Conservation (phyloP, 2,797 vertebrate genomes). For the Acanthurus lineatus region DNA sequence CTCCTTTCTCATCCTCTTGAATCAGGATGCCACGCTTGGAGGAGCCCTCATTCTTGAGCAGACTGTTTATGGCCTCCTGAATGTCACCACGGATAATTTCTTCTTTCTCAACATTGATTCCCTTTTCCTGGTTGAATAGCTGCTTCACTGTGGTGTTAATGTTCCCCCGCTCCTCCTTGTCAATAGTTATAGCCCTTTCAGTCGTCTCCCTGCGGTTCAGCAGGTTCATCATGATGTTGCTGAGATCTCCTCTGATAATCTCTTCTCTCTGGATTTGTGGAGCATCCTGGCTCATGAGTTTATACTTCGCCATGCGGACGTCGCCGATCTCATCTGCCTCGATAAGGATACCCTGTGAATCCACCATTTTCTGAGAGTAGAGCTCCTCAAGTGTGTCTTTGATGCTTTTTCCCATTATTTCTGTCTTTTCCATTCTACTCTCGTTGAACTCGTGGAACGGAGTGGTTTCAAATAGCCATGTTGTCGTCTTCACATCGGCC, state of each 20-base stretch:
- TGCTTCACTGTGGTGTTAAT: constrained; percentile 90
- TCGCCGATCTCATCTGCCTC: constrained; percentile 94
- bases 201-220: constrained; percentile 86
- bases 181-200: constrained; percentile 86
- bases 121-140: constrained; percentile 87
- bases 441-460: constrained; percentile 91
- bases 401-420: constrained; percentile 92
- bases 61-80: constrained; percentile 91
- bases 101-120: constrained; percentile 87
- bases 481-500: constrained; percentile 92
- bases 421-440: constrained; percentile 84
- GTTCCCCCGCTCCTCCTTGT: constrained; percentile 90
- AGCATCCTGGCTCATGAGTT: constrained; percentile 90
- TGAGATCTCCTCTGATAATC: constrained; percentile 90
- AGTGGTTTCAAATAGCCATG: constrained; percentile 95
- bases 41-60: constrained; percentile 86
- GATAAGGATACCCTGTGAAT: constrained; percentile 92
- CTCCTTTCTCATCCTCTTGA: constrained; percentile 94
- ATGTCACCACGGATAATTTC: constrained; percentile 91
- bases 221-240: constrained; percentile 93
- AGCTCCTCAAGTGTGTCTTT: constrained; percentile 92
- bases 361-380: constrained; percentile 91
- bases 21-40: constrained; percentile 92
- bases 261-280: constrained; percentile 93
- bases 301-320: constrained; percentile 94